Conservation (phyloP, 35 echinoderm and acorn worm genomes). For the Diadema setosum region DNA sequence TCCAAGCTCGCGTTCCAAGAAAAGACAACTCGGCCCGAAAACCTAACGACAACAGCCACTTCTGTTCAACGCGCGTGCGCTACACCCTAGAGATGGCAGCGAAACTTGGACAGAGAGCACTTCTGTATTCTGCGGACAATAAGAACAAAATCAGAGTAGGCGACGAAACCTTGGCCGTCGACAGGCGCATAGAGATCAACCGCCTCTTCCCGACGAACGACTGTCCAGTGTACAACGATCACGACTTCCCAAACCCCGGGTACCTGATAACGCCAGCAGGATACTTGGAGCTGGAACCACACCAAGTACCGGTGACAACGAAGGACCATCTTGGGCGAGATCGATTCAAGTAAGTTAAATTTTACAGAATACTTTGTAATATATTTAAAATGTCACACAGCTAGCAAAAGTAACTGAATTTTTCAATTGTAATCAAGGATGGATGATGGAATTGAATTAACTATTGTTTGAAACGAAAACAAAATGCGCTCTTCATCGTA, state of each 20-base stretch:
- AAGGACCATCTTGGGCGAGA: background rate
- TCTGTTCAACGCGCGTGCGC: conserved; percentile 31
- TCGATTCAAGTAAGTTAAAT: background rate
- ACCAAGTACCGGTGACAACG: background rate
- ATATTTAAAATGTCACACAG: background rate
- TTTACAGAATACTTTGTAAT: background rate
- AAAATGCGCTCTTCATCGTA: too few relatives aligned
- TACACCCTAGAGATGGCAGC: conserved; percentile 20
- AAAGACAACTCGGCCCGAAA: background rate
- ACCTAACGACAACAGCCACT: conserved; percentile 14
- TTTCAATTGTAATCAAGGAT: background rate
- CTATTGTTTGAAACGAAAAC: background rate
- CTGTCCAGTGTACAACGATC: conserved; percentile 12
- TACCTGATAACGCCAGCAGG: conserved; percentile 44
- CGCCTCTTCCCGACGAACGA: conserved; percentile 13
- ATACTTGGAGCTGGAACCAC: conserved; percentile 19
- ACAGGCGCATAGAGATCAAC: background rate
- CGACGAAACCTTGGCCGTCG: background rate
- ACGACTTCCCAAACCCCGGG: conserved; percentile 51
- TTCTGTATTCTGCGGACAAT: conserved; percentile 46
- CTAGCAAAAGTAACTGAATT: background rate
- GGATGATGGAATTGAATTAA: too few relatives aligned
- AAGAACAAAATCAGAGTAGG: conserved; percentile 63
- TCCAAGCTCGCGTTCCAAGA: conserved; percentile 22
- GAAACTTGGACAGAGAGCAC: background rate